Evolutionary conservation across 2,797 vertebrate genomes (phyloP).

Genomic region (Heteromormyrus szaboi): DNA sequence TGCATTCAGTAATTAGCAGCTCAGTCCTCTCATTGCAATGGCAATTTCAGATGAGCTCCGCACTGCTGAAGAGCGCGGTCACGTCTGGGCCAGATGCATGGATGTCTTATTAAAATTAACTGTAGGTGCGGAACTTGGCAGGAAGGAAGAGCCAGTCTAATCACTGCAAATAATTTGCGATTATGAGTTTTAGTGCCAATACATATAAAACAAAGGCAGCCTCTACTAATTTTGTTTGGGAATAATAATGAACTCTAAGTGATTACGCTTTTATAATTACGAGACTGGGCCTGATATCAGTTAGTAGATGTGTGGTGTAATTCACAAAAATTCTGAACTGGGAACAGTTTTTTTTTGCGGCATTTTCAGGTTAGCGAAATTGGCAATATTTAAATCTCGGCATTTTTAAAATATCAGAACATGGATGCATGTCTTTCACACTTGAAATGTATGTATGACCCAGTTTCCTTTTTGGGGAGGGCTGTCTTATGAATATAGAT

Average conservation of each 20-base stretch:
- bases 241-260: conserved; percentile 12
- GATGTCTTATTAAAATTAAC: conserved; percentile 39
- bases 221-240: conserved; percentile 12
- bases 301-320: not conserved
- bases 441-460: not conserved
- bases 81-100: conserved; percentile 46
- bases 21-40: conserved; percentile 32
- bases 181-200: not conserved
- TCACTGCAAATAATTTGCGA: not conserved
- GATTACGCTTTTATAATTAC: conserved; percentile 12
- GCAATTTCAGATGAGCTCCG: conserved; percentile 43
- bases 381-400: not conserved
- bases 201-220: not conserved
- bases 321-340: not conserved
- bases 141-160: not conserved
- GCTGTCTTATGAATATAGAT: not conserved
- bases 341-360: not conserved
- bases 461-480: not conserved
- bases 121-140: not conserved
- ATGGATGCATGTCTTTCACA: not conserved
- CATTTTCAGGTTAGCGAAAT: not conserved
- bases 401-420: not conserved
- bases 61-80: conserved; percentile 40
- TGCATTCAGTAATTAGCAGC: conserved; percentile 20
- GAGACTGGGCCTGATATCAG: not conserved